Conservation (phyloP, 2,113 vertebrate genomes). For the Macquaria australasica region DNA sequence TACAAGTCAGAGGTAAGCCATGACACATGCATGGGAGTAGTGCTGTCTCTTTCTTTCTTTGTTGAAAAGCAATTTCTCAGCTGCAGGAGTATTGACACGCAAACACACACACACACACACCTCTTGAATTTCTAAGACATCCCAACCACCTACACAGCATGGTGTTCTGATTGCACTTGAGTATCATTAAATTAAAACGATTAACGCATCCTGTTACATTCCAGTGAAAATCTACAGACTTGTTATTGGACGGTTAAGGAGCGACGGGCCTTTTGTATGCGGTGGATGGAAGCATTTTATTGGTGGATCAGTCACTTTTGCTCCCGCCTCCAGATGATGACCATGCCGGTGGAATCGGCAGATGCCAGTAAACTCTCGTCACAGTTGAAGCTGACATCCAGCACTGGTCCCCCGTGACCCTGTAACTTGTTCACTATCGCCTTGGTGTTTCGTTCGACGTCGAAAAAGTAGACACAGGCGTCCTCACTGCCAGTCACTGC, state of each 20-base stretch:
- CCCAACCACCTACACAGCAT: conserved; percentile 55
- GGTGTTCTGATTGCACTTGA: conserved; percentile 71
- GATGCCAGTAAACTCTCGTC: conserved; percentile 96
- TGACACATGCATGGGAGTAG: conserved; percentile 73
- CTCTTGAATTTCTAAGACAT: conserved; percentile 47
- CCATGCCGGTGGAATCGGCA: conserved; percentile 92
- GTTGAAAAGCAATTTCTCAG: conserved; percentile 48
- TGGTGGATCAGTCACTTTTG: conserved; percentile 86
- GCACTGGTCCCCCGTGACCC: conserved; percentile 92
- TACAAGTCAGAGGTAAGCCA: conserved; percentile 62
- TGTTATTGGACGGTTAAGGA: conserved; percentile 57
- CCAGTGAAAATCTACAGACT: conserved; percentile 64
- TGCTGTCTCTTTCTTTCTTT: conserved; percentile 31
- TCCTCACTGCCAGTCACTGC: conserved; percentile 96
- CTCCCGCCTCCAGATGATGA: conserved; percentile 96
- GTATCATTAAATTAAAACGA: conserved; percentile 57
- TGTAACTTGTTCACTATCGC: conserved; percentile 96
- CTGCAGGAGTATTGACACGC: conserved; percentile 43
- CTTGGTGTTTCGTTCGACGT: conserved; percentile 92
- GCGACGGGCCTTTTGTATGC: conserved; percentile 12
- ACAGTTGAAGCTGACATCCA: conserved; percentile 97
- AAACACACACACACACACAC: neutral
- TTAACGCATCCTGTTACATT: conserved; percentile 61
- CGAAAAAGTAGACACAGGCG: conserved; percentile 94
- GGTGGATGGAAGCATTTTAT: conserved; percentile 53